A percentile compares a stretch with the other conserved stretches of the same genome.
phyloP scores from a whole-genome alignment of 1,140 invertebrate genomes.

The Homalodisca vitripennis region DNA sequence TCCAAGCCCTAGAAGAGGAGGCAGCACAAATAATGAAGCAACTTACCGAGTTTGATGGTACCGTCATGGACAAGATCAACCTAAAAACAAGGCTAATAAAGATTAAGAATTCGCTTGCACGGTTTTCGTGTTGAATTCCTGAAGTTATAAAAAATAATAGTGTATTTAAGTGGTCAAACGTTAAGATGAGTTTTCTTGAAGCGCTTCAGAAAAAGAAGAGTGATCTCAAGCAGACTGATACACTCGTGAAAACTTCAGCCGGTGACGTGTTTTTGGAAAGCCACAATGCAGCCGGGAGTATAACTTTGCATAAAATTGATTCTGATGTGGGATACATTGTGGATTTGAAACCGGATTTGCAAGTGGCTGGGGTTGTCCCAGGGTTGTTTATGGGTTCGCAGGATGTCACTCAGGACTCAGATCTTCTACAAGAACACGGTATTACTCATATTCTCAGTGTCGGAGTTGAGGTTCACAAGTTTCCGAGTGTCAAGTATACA shows the following conservation, averaged over 20 bases:
- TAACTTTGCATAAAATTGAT: constrained; percentile 44
- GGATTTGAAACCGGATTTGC: constrained; percentile 78
- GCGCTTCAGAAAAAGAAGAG: constrained; percentile 56
- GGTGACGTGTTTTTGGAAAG: constrained; percentile 56
- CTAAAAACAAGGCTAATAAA: not conserved
- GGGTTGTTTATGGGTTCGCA: constrained; percentile 79
- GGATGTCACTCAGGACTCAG: constrained; percentile 65
- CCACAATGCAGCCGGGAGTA: constrained; percentile 42
- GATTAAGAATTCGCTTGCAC: no score
- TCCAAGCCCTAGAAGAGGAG: constrained; percentile 50
- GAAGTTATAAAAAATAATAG: not conserved
- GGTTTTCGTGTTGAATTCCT: no score
- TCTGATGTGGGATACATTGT: constrained; percentile 72
- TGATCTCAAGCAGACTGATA: constrained; percentile 59
- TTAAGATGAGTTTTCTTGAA: constrained; percentile 63
- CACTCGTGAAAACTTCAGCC: constrained; percentile 57
- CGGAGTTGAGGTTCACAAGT: constrained; percentile 57
- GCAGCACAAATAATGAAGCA: not conserved
- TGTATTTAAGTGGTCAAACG: not conserved
- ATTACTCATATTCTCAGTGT: constrained; percentile 75
- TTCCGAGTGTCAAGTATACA: constrained; percentile 51
- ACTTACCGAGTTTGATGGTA: not conserved
- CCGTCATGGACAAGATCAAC: not conserved
- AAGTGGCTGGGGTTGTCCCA: constrained; percentile 62
- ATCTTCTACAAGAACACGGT: constrained; percentile 58